phyloP scores from a whole-genome alignment of 2,888 invertebrate genomes.

The Clepsis dumicolana region DNA sequence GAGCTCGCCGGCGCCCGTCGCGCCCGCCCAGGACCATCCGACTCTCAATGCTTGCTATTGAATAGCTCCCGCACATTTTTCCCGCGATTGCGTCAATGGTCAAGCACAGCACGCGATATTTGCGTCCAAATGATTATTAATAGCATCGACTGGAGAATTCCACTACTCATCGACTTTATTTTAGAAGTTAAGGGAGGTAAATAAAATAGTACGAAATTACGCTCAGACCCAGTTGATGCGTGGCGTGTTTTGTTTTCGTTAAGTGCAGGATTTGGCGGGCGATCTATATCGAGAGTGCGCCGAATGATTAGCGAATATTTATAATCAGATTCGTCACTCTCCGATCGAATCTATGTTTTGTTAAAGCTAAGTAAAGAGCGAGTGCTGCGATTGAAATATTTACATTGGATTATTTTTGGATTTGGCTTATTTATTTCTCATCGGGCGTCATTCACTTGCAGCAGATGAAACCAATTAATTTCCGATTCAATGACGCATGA shows the following conservation, averaged over 20 bases:
- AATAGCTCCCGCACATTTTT: constrained; percentile 82
- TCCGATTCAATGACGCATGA: constrained; percentile 76
- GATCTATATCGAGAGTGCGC: constrained; percentile 66
- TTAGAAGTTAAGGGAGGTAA: constrained; percentile 78
- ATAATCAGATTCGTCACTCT: constrained; percentile 79
- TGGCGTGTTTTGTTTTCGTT: constrained; percentile 70
- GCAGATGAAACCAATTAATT: constrained; percentile 80
- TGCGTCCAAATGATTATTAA: constrained; percentile 79
- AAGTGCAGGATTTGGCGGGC: constrained; percentile 59
- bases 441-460: constrained; percentile 72
- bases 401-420: constrained; percentile 76
- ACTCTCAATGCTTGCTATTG: constrained; percentile 74
- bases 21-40: constrained; percentile 65
- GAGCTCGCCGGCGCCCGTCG: constrained; percentile 57
- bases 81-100: constrained; percentile 82
- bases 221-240: constrained; percentile 62
- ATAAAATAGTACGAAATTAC: constrained; percentile 78
- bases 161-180: constrained; percentile 79
- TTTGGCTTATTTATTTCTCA: constrained; percentile 71
- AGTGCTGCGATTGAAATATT: constrained; percentile 72
- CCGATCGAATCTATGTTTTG: constrained; percentile 72
- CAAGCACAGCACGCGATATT: constrained; percentile 79
- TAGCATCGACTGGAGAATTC: constrained; percentile 79
- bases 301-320: constrained; percentile 72
- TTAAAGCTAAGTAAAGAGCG: constrained; percentile 74